These are phyloP conservation scores for Crenichthys baileyi DNA, from an alignment of 2,797 vertebrate genomes.

Conservation along the genomic window DNA sequence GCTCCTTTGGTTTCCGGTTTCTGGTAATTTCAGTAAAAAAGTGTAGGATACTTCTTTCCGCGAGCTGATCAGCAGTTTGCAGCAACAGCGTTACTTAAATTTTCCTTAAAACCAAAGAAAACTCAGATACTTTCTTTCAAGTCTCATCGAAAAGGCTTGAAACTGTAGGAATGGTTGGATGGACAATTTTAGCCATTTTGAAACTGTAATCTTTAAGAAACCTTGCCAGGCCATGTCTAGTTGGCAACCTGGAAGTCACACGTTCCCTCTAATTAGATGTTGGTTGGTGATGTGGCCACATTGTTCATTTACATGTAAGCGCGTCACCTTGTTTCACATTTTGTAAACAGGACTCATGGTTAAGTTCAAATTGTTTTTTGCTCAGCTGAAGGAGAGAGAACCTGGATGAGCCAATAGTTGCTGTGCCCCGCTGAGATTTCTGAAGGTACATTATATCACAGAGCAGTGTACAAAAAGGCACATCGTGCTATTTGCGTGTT, in stretches of 20 bases:
- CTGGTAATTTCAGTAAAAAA: neutral
- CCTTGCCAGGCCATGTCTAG: neutral
- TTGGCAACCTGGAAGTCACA: too few relatives aligned
- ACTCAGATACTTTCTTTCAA: neutral
- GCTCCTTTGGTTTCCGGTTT: neutral
- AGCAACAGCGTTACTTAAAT: neutral
- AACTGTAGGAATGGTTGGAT: neutral
- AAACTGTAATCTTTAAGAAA: neutral
- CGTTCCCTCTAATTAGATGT: neutral
- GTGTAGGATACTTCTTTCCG: neutral
- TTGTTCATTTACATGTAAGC: neutral
- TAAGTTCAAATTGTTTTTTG: neutral
- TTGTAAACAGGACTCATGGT: conserved; percentile 14
- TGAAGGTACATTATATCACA: conserved; percentile 10
- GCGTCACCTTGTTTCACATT: conserved; percentile 11
- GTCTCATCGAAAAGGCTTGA: neutral
- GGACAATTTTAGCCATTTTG: neutral
- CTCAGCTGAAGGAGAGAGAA: conserved; percentile 1
- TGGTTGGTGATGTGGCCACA: conserved; percentile 1
- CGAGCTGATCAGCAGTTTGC: neutral
- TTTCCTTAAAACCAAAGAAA: neutral
- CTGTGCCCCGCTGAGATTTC: conserved; percentile 16
- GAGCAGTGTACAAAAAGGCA: conserved; percentile 15
- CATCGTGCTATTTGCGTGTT: conserved; percentile 26
- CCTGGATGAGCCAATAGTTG: conserved; percentile 18